A percentile compares a stretch with the other conserved stretches of the same genome.
Evolutionary conservation across 2,888 invertebrate genomes (phyloP).

Genomic region (Lamellibrachia satsuma): DNA sequence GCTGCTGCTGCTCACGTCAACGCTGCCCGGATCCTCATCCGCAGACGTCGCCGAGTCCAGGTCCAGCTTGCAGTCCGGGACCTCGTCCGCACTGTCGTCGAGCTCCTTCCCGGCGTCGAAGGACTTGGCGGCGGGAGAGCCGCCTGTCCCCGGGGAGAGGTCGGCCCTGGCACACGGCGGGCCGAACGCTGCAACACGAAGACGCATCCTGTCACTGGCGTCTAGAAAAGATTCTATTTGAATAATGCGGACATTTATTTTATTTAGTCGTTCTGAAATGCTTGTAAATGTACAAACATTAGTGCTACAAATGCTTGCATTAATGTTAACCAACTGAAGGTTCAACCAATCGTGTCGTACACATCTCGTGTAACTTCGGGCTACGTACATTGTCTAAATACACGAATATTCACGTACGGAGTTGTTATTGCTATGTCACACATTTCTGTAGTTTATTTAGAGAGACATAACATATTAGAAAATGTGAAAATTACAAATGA

Average conservation of each 20-base stretch:
- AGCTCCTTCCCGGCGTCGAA: conserved; percentile 20
- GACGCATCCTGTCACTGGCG: neutral
- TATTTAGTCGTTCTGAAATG: neutral
- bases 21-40: conserved; percentile 44
- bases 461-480: too few species aligned
- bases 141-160: conserved; percentile 23
- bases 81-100: conserved; percentile 25
- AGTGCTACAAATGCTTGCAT: too few species aligned
- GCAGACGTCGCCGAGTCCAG: conserved; percentile 29
- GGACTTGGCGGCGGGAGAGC: conserved; percentile 17
- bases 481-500: too few species aligned
- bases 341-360: too few species aligned
- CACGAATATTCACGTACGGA: too few species aligned
- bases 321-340: too few species aligned
- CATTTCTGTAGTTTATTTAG: too few species aligned
- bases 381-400: too few species aligned
- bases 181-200: neutral
- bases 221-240: neutral
- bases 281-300: neutral
- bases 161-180: neutral
- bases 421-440: too few species aligned
- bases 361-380: too few species aligned
- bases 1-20: conserved; percentile 19
- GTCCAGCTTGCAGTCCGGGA: conserved; percentile 20
- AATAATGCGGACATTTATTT: neutral